Conservation (phyloP, 2,113 vertebrate genomes). For the Hylia prasina region DNA sequence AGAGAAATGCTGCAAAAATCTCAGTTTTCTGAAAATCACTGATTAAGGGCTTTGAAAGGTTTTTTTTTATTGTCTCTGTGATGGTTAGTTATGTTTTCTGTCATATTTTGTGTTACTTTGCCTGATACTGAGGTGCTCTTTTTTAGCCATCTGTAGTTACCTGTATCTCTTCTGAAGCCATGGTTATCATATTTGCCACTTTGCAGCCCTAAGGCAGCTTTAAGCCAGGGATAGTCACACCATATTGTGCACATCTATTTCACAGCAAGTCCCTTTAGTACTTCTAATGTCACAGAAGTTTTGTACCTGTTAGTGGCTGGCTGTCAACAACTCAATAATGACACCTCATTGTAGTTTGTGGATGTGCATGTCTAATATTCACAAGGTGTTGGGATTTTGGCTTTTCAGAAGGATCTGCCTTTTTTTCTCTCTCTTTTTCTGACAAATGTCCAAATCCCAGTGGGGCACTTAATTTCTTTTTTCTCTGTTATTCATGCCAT, state of each 20-base stretch:
- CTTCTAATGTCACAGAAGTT: background rate
- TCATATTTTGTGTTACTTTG: background rate
- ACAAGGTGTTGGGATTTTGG: background rate
- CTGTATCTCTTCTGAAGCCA: background rate
- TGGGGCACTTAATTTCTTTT: background rate
- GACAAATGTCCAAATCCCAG: background rate
- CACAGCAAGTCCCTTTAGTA: background rate
- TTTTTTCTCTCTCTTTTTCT: background rate
- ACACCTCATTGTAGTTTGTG: background rate
- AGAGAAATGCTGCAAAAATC: background rate
- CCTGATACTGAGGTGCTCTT: background rate
- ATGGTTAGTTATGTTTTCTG: background rate
- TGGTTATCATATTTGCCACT: background rate
- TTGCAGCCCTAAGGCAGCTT: background rate
- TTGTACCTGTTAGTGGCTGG: background rate
- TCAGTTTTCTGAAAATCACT: background rate
- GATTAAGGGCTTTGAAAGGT: background rate
- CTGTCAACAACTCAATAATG: background rate
- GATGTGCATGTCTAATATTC: background rate
- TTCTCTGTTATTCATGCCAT: background rate
- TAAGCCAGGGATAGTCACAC: background rate
- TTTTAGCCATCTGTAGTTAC: background rate
- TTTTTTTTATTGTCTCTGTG: background rate
- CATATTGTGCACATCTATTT: background rate
- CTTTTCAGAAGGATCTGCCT: background rate